A percentile compares a stretch with the other conserved stretches of the same genome.
Conservation (phyloP, 2,113 vertebrate species). For the Cebus imitator region DNA sequence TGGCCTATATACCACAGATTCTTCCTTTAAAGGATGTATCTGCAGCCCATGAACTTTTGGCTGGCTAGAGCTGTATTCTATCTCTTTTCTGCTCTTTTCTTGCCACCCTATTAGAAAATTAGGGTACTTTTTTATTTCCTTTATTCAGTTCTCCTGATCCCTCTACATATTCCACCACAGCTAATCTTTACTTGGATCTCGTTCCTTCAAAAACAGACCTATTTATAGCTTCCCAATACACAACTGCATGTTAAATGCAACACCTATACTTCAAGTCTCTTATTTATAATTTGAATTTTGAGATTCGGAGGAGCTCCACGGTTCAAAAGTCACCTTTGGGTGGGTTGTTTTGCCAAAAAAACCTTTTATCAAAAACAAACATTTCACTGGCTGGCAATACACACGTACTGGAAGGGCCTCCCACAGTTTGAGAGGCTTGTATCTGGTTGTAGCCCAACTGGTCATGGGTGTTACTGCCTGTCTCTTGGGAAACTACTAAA, state of each 20-base stretch:
- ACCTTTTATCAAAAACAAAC: not conserved
- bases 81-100: not conserved
- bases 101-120: too few relatives aligned
- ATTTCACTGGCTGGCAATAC: not conserved
- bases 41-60: not conserved
- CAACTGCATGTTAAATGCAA: not conserved
- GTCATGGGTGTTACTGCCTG: not conserved
- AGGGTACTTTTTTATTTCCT: not conserved
- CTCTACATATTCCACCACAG: not conserved
- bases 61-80: not conserved
- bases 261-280: not conserved
- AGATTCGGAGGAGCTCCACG: not conserved
- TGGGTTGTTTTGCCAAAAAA: conserved; percentile 1
- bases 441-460: not conserved
- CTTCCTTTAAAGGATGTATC: not conserved
- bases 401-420: not conserved
- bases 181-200: not conserved
- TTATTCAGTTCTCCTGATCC: not conserved
- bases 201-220: not conserved
- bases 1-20: not conserved
- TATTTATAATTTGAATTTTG: not conserved
- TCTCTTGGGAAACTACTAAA: not conserved
- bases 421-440: not conserved
- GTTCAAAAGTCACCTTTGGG: conserved; percentile 30
- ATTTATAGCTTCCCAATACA: not conserved